Conservation (phyloP, 2,113 vertebrate species). For the Ia io region DNA sequence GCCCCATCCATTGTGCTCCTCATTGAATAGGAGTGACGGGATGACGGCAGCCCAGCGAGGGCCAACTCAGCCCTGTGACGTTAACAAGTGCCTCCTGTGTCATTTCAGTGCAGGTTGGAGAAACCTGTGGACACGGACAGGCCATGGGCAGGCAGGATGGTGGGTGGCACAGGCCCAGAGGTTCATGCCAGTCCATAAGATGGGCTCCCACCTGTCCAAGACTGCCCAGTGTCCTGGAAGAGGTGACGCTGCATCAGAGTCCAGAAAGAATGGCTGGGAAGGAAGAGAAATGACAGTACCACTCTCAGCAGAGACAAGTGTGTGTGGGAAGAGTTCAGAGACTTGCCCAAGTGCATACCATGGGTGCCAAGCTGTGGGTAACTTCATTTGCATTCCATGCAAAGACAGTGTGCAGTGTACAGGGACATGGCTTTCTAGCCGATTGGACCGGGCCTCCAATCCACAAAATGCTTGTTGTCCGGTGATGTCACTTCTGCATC, state of each 20-base stretch:
- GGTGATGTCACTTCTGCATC: not conserved
- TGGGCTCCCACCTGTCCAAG: too few species aligned
- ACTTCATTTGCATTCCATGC: not conserved
- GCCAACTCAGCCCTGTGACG: fast-evolving
- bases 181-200: fast-evolving
- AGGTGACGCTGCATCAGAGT: not conserved
- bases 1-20: fast-evolving
- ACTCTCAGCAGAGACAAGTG: not conserved
- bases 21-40: not conserved
- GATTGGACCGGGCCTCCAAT: not conserved
- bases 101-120: not conserved
- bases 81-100: not conserved
- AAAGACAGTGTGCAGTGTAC: fast-evolving
- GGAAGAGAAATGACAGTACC: not conserved
- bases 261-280: not conserved
- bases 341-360: fast-evolving
- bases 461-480: not conserved
- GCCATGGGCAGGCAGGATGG: fast-evolving
- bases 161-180: not conserved
- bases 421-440: not conserved
- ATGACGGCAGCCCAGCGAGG: too few species aligned
- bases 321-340: not conserved
- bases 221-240: not conserved
- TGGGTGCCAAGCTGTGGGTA: not conserved
- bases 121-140: not conserved